Conservation (phyloP, 1,140 invertebrate species). For the Mya arenaria region DNA sequence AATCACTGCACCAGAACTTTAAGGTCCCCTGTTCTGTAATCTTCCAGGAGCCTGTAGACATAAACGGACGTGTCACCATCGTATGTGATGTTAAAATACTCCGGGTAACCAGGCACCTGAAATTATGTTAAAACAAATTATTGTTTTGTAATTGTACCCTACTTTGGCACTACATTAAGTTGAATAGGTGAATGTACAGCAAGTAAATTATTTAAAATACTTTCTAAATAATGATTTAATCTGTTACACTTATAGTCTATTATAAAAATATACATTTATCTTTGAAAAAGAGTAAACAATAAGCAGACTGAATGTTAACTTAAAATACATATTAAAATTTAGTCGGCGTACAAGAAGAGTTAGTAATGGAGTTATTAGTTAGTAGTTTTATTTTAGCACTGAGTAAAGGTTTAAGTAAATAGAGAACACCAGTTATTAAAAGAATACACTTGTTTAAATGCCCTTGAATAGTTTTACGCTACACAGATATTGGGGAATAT, state of each 20-base stretch:
- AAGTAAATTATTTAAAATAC: background rate
- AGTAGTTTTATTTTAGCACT: background rate
- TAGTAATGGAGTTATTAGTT: background rate
- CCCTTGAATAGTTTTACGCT: background rate
- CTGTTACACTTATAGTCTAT: background rate
- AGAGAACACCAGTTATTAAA: background rate
- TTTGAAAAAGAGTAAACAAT: background rate
- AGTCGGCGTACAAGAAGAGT: background rate
- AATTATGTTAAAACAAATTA: background rate
- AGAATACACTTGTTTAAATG: background rate
- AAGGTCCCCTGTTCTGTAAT: background rate
- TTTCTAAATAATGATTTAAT: background rate
- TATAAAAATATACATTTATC: background rate
- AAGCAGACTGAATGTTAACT: background rate
- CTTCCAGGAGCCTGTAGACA: slow-evolving; percentile 1
- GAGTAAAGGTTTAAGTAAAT: background rate
- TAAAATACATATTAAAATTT: too few species aligned
- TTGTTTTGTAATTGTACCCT: background rate
- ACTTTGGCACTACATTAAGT: background rate
- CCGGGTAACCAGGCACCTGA: slow-evolving; percentile 25
- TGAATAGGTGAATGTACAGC: background rate
- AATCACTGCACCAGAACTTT: background rate
- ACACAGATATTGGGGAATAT: background rate
- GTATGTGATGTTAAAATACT: slow-evolving; percentile 24
- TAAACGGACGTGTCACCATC: slow-evolving; percentile 14